A percentile compares a stretch with the other conserved stretches of the same genome.
Evolutionary conservation across 2,797 vertebrate genomes (phyloP).

Genomic region (Pangasius krempfi): DNA sequence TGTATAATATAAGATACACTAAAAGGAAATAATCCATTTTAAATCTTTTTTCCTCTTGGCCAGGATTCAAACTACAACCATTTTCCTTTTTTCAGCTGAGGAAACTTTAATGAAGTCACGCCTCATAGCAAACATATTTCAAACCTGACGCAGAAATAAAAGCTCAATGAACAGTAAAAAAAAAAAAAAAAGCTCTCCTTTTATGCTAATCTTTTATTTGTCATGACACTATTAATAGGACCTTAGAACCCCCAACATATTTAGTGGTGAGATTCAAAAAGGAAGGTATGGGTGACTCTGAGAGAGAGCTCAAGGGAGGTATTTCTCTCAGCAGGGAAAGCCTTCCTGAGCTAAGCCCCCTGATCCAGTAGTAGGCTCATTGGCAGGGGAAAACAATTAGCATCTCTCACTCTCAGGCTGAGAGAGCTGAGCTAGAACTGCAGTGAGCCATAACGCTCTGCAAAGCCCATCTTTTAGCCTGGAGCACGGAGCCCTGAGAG

Average conservation of each 20-base stretch:
- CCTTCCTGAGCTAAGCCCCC: slow-evolving; percentile 58
- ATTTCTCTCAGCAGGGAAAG: slow-evolving; percentile 59
- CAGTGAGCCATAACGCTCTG: slow-evolving; percentile 37
- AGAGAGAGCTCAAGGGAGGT: slow-evolving; percentile 55
- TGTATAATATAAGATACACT: neutral
- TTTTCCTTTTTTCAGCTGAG: neutral
- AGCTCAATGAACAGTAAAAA: slow-evolving; percentile 48
- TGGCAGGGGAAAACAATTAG: slow-evolving; percentile 65
- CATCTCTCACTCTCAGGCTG: slow-evolving; percentile 57
- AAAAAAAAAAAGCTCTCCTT: slow-evolving; percentile 43
- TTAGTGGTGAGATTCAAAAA: slow-evolving; percentile 65
- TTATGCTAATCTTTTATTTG: slow-evolving; percentile 66
- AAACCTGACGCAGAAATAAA: slow-evolving; percentile 49
- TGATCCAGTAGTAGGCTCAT: slow-evolving; percentile 60
- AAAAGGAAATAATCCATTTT: neutral
- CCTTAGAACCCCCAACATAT: slow-evolving; percentile 62
- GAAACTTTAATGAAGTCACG: neutral
- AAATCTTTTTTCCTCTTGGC: neutral
- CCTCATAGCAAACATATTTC: neutral
- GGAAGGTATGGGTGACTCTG: slow-evolving; percentile 68
- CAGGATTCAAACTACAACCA: neutral
- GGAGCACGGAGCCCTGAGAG: slow-evolving; percentile 20
- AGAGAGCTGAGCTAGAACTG: slow-evolving; percentile 57
- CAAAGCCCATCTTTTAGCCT: neutral
- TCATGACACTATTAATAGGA: slow-evolving; percentile 73